Percentiles rank a stretch among this genome's conserved stretches.
phyloP scores from a whole-genome alignment of 2,797 vertebrate species.

The Leptatherina wallacei region DNA sequence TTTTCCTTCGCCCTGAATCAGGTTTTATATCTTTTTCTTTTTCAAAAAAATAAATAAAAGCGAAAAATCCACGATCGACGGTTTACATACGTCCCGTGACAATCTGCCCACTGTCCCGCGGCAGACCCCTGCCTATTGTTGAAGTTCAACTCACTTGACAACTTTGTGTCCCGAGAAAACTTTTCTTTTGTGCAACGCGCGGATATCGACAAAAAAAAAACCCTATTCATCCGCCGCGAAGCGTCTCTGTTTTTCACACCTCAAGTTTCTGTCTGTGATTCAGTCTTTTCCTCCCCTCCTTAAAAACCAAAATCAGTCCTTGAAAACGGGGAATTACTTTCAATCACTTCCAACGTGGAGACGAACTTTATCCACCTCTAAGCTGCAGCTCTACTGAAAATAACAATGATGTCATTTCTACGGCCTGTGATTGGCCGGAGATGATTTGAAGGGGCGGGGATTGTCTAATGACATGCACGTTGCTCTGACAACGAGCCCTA shows the following conservation, averaged over 20 bases:
- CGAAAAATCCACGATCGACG: constrained; percentile 9
- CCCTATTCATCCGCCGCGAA: constrained; percentile 25
- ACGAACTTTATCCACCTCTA: constrained; percentile 93
- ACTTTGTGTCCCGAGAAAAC: constrained; percentile 78
- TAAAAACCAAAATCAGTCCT: constrained; percentile 50
- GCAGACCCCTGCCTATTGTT: constrained; percentile 70
- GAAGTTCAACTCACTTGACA: constrained; percentile 79
- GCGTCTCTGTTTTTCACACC: constrained; percentile 24
- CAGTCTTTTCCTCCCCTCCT: too few relatives aligned
- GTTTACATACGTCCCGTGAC: constrained; percentile 54
- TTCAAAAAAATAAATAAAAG: neutral
- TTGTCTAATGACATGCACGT: constrained; percentile 80
- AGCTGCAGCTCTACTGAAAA: constrained; percentile 93
- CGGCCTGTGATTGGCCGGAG: constrained; percentile 85
- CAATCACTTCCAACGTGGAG: constrained; percentile 91
- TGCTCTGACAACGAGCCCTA: constrained; percentile 88
- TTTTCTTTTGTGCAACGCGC: constrained; percentile 56
- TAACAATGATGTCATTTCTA: constrained; percentile 98
- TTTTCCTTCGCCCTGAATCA: constrained; percentile 34
- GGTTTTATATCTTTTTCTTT: constrained; percentile 10
- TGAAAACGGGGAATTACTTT: constrained; percentile 79
- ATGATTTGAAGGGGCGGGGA: constrained; percentile 76
- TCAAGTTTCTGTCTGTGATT: too few relatives aligned
- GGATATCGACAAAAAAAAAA: constrained; percentile 32
- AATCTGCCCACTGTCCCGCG: constrained; percentile 33